Conservation (phyloP, 2,113 vertebrate genomes). For the Meleagris gallopavo region DNA sequence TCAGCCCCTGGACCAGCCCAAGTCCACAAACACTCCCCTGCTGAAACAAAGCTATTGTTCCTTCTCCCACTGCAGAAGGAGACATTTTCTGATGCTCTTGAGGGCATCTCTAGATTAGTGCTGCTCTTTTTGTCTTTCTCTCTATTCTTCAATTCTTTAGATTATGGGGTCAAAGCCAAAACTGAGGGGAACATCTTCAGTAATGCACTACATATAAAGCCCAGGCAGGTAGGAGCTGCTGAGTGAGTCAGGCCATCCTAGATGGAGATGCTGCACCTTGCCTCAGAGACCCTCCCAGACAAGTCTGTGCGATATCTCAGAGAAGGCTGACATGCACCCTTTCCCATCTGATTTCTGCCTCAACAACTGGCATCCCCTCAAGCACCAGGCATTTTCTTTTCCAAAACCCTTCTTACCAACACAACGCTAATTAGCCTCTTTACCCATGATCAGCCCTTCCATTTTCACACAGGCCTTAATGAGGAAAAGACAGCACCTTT, state of each 20-base stretch:
- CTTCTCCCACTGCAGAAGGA: neutral
- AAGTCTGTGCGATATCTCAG: neutral
- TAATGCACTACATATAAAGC: neutral
- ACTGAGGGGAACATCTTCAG: neutral
- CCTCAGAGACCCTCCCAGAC: neutral
- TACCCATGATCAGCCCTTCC: neutral
- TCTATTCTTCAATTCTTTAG: neutral
- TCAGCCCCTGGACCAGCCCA: neutral
- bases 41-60: neutral
- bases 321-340: neutral
- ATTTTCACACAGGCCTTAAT: neutral
- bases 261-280: accelerated
- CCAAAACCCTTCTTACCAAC: neutral
- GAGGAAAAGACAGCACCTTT: neutral
- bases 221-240: neutral
- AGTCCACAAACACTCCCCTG: neutral
- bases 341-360: neutral
- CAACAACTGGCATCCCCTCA: neutral
- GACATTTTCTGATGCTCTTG: neutral
- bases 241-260: neutral
- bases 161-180: neutral
- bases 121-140: neutral
- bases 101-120: neutral
- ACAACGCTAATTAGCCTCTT: neutral
- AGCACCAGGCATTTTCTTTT: neutral